Conservation (phyloP, 2,797 vertebrate species). For the Phyllotis vaccarum region DNA sequence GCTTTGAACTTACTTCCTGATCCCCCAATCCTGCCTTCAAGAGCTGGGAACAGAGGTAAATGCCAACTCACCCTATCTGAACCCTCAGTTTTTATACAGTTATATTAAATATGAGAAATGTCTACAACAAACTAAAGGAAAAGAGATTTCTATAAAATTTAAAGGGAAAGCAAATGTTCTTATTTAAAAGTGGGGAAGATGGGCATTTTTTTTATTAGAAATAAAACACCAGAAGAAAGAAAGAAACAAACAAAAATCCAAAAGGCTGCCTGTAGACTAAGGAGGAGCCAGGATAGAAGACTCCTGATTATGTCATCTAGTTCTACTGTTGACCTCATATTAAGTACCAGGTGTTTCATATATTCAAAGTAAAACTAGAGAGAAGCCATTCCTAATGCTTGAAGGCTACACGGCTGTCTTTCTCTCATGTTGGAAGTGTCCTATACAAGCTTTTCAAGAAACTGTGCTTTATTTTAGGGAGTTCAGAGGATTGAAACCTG, state of each 20-base stretch:
- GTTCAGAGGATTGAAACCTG: background rate
- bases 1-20: background rate
- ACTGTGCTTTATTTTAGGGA: background rate
- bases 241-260: too few relatives aligned
- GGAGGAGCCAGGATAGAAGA: background rate
- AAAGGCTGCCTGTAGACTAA: background rate
- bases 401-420: background rate
- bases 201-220: background rate
- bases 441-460: background rate
- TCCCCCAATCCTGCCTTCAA: background rate
- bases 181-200: background rate
- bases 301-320: background rate
- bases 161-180: background rate
- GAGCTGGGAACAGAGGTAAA: background rate
- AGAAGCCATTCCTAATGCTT: conserved; percentile 27
- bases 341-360: conserved; percentile 12
- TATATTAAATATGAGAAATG: background rate
- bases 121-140: background rate
- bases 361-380: background rate
- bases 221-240: conserved; percentile 16
- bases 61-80: background rate
- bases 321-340: background rate
- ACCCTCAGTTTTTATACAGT: background rate
- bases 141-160: background rate
- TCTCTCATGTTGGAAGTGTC: background rate